A percentile compares a stretch with the other conserved stretches of the same genome.
Evolutionary conservation across 2,888 invertebrate genomes (phyloP).

Genomic region (Argyresthia albistria): DNA sequence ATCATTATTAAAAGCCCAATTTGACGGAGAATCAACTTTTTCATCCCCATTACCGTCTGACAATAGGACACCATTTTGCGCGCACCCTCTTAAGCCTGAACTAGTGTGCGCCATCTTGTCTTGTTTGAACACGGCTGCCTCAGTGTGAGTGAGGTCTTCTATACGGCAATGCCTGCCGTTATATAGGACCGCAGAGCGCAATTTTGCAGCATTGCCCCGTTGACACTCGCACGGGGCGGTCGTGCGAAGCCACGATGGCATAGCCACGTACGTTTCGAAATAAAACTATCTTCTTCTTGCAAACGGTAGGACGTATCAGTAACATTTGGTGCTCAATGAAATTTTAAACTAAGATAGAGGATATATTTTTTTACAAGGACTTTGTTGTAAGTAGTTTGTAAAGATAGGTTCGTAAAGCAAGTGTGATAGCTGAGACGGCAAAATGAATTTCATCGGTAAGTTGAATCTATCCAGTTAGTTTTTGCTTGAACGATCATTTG

Average conservation of each 20-base stretch:
- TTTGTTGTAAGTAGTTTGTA: conserved; percentile 27
- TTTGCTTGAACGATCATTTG: neutral
- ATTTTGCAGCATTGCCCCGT: conserved; percentile 39
- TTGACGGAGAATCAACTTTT: conserved; percentile 57
- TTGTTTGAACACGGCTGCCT: conserved; percentile 11
- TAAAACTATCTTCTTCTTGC: conserved; percentile 30
- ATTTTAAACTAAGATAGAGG: neutral
- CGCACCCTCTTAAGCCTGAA: conserved; percentile 39
- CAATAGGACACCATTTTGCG: conserved; percentile 59
- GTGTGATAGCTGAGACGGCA: conserved; percentile 33
- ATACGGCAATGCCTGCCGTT: conserved; percentile 22
- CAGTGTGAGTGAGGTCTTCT: conserved; percentile 9
- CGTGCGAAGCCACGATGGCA: conserved; percentile 42
- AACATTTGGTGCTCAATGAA: conserved; percentile 57
- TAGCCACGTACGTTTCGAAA: conserved; percentile 23
- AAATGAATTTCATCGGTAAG: conserved; percentile 66
- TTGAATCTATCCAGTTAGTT: conserved; percentile 11
- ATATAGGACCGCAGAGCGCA: conserved; percentile 28
- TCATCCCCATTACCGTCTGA: conserved; percentile 53
- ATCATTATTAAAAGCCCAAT: conserved; percentile 56
- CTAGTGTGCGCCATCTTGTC: neutral
- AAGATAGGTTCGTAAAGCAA: conserved; percentile 28
- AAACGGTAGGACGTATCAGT: conserved; percentile 4
- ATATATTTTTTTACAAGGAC: neutral
- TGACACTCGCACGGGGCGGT: conserved; percentile 38